phyloP scores from a whole-genome alignment of 2,797 vertebrate genomes.

The Florisuga fusca region DNA sequence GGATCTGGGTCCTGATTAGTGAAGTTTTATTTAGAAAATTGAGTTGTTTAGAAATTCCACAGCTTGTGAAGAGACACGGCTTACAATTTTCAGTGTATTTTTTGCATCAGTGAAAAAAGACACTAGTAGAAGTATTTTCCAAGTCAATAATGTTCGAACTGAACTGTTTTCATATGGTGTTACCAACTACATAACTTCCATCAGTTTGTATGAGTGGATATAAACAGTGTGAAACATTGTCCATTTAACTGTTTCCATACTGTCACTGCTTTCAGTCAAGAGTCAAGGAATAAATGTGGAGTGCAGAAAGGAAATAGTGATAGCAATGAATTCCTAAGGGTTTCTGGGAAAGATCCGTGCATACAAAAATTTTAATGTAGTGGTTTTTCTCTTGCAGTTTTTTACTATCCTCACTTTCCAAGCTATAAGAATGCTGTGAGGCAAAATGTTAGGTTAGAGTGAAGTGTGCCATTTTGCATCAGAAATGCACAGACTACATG shows the following conservation, averaged over 20 bases:
- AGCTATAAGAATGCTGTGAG: background rate
- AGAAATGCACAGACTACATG: background rate
- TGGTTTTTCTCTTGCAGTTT: background rate
- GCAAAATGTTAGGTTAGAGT: background rate
- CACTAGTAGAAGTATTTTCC: background rate
- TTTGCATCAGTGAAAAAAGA: background rate
- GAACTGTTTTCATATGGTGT: background rate
- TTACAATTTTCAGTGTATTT: background rate
- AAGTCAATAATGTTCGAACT: background rate
- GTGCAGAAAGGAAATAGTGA: background rate
- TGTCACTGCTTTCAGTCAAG: background rate
- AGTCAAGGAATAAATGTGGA: background rate
- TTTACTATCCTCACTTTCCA: background rate
- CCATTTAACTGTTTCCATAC: background rate
- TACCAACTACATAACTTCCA: background rate
- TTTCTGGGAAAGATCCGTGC: background rate
- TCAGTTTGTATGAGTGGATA: background rate
- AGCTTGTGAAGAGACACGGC: background rate
- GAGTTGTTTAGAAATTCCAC: background rate
- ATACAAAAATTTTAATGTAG: background rate
- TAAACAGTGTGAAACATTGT: background rate
- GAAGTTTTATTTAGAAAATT: background rate
- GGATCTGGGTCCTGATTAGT: background rate
- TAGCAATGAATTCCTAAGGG: background rate
- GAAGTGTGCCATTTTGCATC: background rate